Evolutionary conservation across 1,140 invertebrate species (phyloP).

Genomic region (Aphis craccivora): DNA sequence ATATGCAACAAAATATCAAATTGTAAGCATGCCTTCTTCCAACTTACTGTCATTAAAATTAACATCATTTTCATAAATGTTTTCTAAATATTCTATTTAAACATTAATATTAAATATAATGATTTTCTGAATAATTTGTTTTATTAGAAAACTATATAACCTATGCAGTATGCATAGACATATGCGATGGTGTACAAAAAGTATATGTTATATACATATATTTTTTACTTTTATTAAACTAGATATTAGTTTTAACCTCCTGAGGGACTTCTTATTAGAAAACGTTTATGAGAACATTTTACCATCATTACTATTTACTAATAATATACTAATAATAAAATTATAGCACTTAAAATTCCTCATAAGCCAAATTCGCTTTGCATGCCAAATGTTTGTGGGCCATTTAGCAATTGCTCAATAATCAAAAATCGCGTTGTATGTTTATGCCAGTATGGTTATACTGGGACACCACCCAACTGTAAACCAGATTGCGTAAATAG

Average conservation of each 20-base stretch:
- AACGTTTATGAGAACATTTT: conserved; percentile 1
- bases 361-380: conserved; percentile 67
- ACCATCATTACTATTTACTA: not conserved
- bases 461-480: conserved; percentile 70
- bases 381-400: conserved; percentile 72
- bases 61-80: conserved; percentile 1
- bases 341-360: conserved; percentile 44
- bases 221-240: not conserved
- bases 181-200: not conserved
- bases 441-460: conserved; percentile 71
- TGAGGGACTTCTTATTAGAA: not conserved
- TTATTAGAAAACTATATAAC: not conserved
- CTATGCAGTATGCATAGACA: not conserved
- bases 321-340: conserved; percentile 19
- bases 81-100: conserved; percentile 14
- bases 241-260: not conserved
- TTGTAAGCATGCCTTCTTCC: conserved; percentile 43
- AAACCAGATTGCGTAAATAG: conserved; percentile 71
- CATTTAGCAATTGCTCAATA: conserved; percentile 71
- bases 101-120: not conserved
- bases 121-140: not conserved
- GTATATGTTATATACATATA: not conserved
- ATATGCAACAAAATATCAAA: conserved; percentile 67
- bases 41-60: not conserved
- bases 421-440: conserved; percentile 69